Evolutionary conservation across 2,888 invertebrate species (phyloP).

Genomic region (Aphodius granarius): DNA sequence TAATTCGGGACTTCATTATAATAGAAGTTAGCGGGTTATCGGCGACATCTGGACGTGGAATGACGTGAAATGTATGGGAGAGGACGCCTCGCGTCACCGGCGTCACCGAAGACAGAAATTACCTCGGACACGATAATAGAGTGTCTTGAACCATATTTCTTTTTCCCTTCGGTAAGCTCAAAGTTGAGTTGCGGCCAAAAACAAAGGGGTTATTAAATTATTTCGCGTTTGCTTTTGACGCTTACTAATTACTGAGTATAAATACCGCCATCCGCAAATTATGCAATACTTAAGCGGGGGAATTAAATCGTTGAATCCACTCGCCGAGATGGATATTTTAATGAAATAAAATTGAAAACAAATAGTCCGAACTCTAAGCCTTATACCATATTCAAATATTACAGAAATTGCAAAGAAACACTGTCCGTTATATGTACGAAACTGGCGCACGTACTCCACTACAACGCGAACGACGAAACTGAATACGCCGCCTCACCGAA

Average conservation of each 20-base stretch:
- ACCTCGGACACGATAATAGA: conserved; percentile 36
- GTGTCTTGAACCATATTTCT: conserved; percentile 2
- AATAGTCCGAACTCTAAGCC: neutral
- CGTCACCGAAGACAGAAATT: conserved; percentile 38
- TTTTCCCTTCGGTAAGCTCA: neutral
- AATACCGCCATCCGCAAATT: conserved; percentile 24
- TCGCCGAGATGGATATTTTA: conserved; percentile 5
- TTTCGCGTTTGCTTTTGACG: conserved; percentile 32
- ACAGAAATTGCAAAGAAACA: neutral
- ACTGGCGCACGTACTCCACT: too few relatives aligned
- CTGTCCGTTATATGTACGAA: too few relatives aligned
- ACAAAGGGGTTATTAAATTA: conserved; percentile 32
- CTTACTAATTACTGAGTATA: conserved; percentile 32
- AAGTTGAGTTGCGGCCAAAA: conserved; percentile 15
- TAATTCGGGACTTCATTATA: conserved; percentile 40
- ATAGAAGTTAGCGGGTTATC: conserved; percentile 32
- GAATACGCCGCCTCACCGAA: neutral
- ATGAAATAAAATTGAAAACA: conserved; percentile 9
- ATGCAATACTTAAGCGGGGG: conserved; percentile 13
- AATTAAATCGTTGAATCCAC: conserved; percentile 31
- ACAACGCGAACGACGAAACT: too few relatives aligned
- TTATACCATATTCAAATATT: neutral
- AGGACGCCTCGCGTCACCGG: conserved; percentile 27
- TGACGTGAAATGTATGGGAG: conserved; percentile 37
- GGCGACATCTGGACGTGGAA: conserved; percentile 34